phyloP scores from a whole-genome alignment of 2,888 invertebrate genomes.

The Osmoderma eremita region DNA sequence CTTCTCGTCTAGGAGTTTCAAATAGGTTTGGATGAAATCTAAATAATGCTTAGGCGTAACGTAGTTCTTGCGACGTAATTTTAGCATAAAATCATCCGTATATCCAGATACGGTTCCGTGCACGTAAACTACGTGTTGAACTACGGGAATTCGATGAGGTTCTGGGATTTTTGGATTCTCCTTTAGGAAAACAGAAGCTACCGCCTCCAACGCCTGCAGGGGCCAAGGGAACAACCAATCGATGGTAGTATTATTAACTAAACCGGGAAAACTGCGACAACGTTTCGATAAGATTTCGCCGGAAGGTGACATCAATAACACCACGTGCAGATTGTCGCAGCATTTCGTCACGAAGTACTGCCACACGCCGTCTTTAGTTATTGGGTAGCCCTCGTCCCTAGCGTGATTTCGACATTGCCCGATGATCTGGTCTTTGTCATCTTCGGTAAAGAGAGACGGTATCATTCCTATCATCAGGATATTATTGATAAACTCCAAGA shows the following conservation, averaged over 20 bases:
- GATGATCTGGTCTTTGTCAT: constrained; percentile 86
- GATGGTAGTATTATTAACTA: constrained; percentile 91
- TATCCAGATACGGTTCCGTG: constrained; percentile 80
- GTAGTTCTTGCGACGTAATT: constrained; percentile 83
- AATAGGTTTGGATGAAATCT: constrained; percentile 84
- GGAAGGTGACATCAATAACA: constrained; percentile 89
- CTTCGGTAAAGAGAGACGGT: constrained; percentile 86
- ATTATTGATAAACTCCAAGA: constrained; percentile 90
- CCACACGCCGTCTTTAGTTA: constrained; percentile 88
- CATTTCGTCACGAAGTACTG: constrained; percentile 81
- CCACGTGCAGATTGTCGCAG: constrained; percentile 88
- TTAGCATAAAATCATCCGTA: constrained; percentile 76
- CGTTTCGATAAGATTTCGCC: constrained; percentile 84
- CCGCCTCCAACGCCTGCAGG: constrained; percentile 85
- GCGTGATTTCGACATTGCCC: constrained; percentile 76
- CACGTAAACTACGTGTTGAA: constrained; percentile 87
- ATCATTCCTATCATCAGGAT: constrained; percentile 88
- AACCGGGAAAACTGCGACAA: constrained; percentile 90
- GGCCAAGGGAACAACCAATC: constrained; percentile 98
- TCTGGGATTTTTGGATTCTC: constrained; percentile 66
- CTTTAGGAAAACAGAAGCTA: constrained; percentile 84
- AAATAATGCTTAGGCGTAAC: constrained; percentile 94
- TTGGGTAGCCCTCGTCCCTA: constrained; percentile 74
- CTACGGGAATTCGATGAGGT: constrained; percentile 71
- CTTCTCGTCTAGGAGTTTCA: constrained; percentile 79